Evolutionary conservation across 2,797 vertebrate genomes (phyloP), one percentile per base, ranked within the genome.

Genomic region (Aselliscus stoliczkanus): DNA sequence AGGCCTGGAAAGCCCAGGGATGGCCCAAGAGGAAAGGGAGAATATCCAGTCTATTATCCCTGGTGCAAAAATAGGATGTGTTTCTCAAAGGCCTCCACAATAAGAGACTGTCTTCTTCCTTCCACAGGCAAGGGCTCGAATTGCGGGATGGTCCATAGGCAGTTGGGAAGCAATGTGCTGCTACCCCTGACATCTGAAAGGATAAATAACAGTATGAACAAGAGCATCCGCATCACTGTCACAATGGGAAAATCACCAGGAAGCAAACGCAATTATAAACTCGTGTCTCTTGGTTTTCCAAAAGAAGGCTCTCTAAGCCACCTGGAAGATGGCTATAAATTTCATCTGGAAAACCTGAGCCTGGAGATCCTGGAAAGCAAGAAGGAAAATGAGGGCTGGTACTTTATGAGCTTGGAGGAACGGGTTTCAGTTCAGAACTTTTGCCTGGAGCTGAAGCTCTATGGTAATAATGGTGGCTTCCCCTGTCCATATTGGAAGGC

Each of bases 371-470:
- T 42, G 23, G 80, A 93, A 18, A 95, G 93, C 94, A 88, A 23
- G 70, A 90, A 64, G 39, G 69, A 96, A 20, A 77, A 86, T 6
- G 96, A 96, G 54, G 95, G 96, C 44, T 96, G 93, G 97, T 97
- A 97, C 79, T 72, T 29, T 5, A 81, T 96, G 79, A 76, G 8
- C 82, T n/a, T 97, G 94, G 97, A 97, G 27, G 83, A 75, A 75
- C 96, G 95, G 0, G 6, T 81, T 17, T 88, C 93, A 1, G 88
- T 97, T 58, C 90, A 94, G 47, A 25, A 65, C 1, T 93, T 94
- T n/a, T 97, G 96, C n/a, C 70, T 92, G 29, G 90, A 96, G n/a
- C 96, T 97, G 76, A 60, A 44, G 54, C 96, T 97, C 75, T 97
- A 97, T 94, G 97, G 97, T 97, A 97, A 97, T 80, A 44, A 87